Evolutionary conservation across 2,113 vertebrate species (phyloP), one percentile per base, ranked within the genome.

Genomic region (Lonchura striata): DNA sequence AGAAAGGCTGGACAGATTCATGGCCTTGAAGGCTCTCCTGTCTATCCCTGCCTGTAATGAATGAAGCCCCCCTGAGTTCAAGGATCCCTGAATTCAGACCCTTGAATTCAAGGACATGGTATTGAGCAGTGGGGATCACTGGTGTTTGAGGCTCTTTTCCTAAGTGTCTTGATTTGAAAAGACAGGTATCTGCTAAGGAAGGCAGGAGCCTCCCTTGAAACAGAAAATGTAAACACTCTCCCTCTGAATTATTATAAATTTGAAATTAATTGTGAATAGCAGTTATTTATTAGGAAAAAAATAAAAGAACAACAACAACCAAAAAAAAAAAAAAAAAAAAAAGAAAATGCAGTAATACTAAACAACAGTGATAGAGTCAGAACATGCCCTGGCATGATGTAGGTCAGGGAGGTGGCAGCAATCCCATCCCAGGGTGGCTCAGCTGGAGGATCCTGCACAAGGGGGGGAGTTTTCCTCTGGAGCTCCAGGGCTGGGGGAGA

Each of bases 301-400:
- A n/a, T n/a, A n/a, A n/a, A n/a, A n/a, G n/a, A n/a, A n/a, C n/a
- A n/a, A n/a, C n/a, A n/a, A n/a, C n/a, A n/a, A n/a, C n/a, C n/a
- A n/a, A 49, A 24, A 13, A 49, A 49, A 13, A 24, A 5, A 11
- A 47, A 9, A 47, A 22, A 47, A 22, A 47, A 47, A 49, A 49
- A 49, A 14, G 9, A 41, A 41, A 41, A 41, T 41, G 13, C 12
- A 35, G 22, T 24, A 35, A 16, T 24, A 35, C 22, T 24, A 35
- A 35, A 35, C 15, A 35, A 7, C 14, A 5, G 14, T 24, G n/a
- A 3, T 33, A 35, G 33, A 35, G n/a, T 59, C 9, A 24, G n/a
- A 35, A 2, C 9, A 24, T 1, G 4, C 4, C 22, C 56, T 24
- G n/a, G 0, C 56, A n/a, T n/a, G n/a, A n/a, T n/a, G 41, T 41